Evolutionary conservation across 2,797 vertebrate genomes (phyloP), one percentile per base, ranked within the genome.

Genomic region (Paedocypris micromegethes): DNA sequence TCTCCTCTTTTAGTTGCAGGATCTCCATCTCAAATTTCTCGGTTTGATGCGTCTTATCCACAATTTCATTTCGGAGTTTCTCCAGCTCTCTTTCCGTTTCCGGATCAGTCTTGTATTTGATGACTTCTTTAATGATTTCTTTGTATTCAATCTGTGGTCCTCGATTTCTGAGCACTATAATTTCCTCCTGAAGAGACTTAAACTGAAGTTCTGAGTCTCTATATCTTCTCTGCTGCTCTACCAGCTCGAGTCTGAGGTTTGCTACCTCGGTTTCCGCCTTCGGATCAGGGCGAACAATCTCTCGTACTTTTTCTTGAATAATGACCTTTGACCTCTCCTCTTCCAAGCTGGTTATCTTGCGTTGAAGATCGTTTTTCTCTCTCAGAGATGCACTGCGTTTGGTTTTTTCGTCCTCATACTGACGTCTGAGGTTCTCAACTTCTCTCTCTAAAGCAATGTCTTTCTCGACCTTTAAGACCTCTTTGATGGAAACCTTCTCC

Each of bases 381-480:
- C 93, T 83, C 68, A 92, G 90, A 0, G 83, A 88, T 40, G 89
- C 86, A 5, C 92, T 91, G 9, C 88, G 86, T 78, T 86, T 93
- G 62, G 89, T 39, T 57, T 90, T 93, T 83, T 98, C 95, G 0
- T 96, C 94, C 70, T 96, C 94, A 0, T 92, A 91, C 77, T 91
- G 93, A 60, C 86, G 88, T 51, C 91, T 87, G 37, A 98, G 90
- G 68, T 91, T 91, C 0, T 91, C 87, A n/a, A 96, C 91, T 76
- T 97, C 94, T 68, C 93, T 91, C 82, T 96, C 95, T 0, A 88
- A 83, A 1, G 75, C 85, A 0, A 87, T 6, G 47, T 99, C 96
- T 70, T 96, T 98, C 82, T 97, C 96, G n/a, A 99, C 91, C 78
- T 93, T 98, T 67, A 98, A 81, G 44, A 99, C 97, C 81, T 99